A percentile compares a stretch with the other conserved stretches of the same genome.
Evolutionary conservation across 2,888 invertebrate genomes (phyloP).

Genomic region (Tetrapedia diversipes): DNA sequence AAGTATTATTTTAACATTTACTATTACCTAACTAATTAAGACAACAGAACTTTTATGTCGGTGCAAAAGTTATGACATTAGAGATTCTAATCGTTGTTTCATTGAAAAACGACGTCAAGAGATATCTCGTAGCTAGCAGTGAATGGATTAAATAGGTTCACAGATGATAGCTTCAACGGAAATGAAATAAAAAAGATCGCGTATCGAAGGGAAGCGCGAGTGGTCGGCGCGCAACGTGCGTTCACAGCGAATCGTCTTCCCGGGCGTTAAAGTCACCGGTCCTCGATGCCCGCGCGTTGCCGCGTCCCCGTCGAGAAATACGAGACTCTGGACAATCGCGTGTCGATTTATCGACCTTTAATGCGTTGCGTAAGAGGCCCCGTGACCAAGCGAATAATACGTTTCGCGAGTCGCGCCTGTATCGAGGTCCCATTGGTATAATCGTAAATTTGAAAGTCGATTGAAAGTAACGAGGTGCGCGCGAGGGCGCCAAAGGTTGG

Average conservation of each 20-base stretch:
- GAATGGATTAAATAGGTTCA: too few species aligned
- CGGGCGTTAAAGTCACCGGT: constrained; percentile 68
- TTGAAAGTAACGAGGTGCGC: constrained; percentile 42
- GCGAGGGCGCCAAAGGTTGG: not conserved
- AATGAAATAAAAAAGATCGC: not conserved
- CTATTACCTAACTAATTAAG: too few species aligned
- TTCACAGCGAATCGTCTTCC: constrained; percentile 58
- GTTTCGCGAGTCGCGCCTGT: constrained; percentile 3
- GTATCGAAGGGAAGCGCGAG: not conserved
- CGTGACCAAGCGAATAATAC: constrained; percentile 22
- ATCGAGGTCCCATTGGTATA: not conserved
- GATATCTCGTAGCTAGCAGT: too few species aligned
- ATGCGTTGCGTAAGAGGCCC: constrained; percentile 50
- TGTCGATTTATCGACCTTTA: constrained; percentile 50
- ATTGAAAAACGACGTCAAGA: too few species aligned
- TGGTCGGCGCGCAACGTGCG: constrained; percentile 13
- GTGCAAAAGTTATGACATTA: too few species aligned
- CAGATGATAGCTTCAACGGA: too few species aligned
- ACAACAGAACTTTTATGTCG: too few species aligned
- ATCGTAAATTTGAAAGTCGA: constrained; percentile 53
- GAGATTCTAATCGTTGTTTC: too few species aligned
- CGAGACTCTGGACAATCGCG: constrained; percentile 35
- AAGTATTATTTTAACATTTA: too few species aligned
- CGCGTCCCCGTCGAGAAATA: constrained; percentile 19
- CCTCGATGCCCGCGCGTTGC: constrained; percentile 40